These are phyloP conservation scores for Zalophus californianus DNA, from an alignment of 2,797 vertebrate genomes.

Conservation along the genomic window DNA sequence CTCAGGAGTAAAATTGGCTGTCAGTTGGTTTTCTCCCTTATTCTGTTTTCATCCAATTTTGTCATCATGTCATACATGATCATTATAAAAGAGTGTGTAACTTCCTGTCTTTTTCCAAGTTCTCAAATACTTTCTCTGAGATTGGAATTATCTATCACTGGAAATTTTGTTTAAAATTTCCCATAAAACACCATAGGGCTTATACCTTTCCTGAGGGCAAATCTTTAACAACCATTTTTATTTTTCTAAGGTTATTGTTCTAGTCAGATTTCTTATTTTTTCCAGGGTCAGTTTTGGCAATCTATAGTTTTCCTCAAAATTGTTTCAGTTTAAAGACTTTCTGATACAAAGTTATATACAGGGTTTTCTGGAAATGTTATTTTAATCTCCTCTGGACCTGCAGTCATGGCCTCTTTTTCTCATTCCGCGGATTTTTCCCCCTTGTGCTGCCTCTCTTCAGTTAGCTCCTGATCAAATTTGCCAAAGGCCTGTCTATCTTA, in stretches of 20 bases:
- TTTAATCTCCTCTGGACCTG: slow-evolving; percentile 53
- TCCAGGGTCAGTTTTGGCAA: background rate
- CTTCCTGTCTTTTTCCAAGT: background rate
- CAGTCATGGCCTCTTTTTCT: slow-evolving; percentile 41
- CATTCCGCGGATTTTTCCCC: background rate
- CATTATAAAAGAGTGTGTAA: background rate
- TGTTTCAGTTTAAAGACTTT: slow-evolving; percentile 19
- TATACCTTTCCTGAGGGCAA: background rate
- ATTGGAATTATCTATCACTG: background rate
- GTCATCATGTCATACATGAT: background rate
- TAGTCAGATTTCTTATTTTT: slow-evolving; percentile 28
- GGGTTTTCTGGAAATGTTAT: slow-evolving; percentile 33
- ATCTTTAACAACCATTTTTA: background rate
- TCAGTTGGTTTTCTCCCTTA: background rate
- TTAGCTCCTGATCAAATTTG: slow-evolving; percentile 53
- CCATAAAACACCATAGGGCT: background rate
- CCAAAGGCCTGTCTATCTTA: slow-evolving; percentile 50
- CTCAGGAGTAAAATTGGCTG: background rate
- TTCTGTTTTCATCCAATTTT: background rate
- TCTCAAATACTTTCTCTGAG: background rate
- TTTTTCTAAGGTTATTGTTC: slow-evolving; percentile 26
- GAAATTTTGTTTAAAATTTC: background rate
- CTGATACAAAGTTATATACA: background rate
- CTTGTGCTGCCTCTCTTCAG: slow-evolving; percentile 32
- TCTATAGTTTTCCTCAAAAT: slow-evolving; percentile 31